These are phyloP conservation scores for Epirrhoe tristata DNA, from an alignment of 2,888 invertebrate species.

Conservation along the genomic window DNA sequence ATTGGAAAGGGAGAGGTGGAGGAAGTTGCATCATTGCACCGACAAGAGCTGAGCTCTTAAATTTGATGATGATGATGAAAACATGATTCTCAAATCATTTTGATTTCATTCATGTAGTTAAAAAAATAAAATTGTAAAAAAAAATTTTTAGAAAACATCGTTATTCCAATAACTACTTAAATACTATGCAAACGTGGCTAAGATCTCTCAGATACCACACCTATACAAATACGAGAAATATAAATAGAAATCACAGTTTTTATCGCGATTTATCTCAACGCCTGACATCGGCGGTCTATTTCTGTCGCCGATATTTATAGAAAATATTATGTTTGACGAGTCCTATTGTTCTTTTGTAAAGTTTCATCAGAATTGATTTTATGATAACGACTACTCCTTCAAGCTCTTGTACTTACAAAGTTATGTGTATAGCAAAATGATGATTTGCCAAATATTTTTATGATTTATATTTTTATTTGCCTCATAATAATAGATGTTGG, in stretches of 20 bases:
- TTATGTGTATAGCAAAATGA: not conserved
- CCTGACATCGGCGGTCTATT: slow-evolving; percentile 42
- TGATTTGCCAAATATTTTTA: slow-evolving; percentile 11
- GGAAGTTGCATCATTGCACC: too few relatives aligned
- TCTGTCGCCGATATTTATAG: slow-evolving; percentile 46
- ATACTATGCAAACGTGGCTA: slow-evolving; percentile 15
- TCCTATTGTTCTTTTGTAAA: not conserved
- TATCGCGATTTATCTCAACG: slow-evolving; percentile 48
- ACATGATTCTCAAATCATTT: not conserved
- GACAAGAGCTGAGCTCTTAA: too few relatives aligned
- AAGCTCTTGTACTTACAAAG: not conserved
- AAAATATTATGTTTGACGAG: not conserved
- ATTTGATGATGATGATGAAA: too few relatives aligned
- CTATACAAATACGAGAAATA: slow-evolving; percentile 40
- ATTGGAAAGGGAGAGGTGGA: too few relatives aligned
- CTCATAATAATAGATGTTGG: not conserved
- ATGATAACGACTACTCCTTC: not conserved
- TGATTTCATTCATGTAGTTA: not conserved
- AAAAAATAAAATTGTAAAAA: not conserved
- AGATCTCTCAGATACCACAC: slow-evolving; percentile 17
- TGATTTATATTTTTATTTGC: not conserved
- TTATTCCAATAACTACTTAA: slow-evolving; percentile 9
- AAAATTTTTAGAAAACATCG: not conserved
- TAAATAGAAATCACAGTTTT: slow-evolving; percentile 47
- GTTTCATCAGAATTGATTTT: not conserved